A percentile compares a stretch with the other conserved stretches of the same genome.
These are phyloP conservation scores for Ichneumoninae sp. DNA, from an alignment of 2,888 invertebrate species.

Conservation along the genomic window DNA sequence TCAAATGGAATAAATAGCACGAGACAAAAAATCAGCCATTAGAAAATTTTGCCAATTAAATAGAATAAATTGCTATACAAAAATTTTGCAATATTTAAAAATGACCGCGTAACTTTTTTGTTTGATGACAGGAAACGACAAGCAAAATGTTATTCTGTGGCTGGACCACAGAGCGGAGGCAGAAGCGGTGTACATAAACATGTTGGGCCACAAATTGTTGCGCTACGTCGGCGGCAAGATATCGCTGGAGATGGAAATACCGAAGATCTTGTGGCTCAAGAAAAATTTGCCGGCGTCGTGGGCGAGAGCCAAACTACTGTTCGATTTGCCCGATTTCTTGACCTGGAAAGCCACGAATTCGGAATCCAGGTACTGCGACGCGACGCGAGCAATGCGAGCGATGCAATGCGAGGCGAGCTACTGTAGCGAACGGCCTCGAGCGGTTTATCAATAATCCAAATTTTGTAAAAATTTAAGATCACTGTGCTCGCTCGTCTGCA, in stretches of 20 bases:
- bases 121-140: conserved; percentile 85
- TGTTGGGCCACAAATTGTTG: conserved; percentile 90
- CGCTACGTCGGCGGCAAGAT: conserved; percentile 96
- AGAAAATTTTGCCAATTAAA: neutral
- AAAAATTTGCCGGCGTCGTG: conserved; percentile 89
- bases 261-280: conserved; percentile 97
- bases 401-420: neutral
- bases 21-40: neutral
- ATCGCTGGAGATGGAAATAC: conserved; percentile 98
- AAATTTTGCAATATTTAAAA: neutral
- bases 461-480: conserved; percentile 87
- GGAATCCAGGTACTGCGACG: conserved; percentile 86
- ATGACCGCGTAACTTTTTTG: neutral
- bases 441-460: neutral
- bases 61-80: neutral
- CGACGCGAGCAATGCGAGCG: neutral
- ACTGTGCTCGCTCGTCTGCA: conserved; percentile 96
- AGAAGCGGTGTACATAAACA: conserved; percentile 93
- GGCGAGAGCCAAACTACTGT: conserved; percentile 90
- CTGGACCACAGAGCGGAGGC: conserved; percentile 93
- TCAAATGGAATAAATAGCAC: neutral
- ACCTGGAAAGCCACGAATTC: conserved; percentile 96
- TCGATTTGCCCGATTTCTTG: conserved; percentile 97
- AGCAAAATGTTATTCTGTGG: conserved; percentile 88
- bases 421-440: neutral